Evolutionary conservation across 2,797 vertebrate species (phyloP), one percentile per base, ranked within the genome.

Genomic region (Cossypha dichroa): DNA sequence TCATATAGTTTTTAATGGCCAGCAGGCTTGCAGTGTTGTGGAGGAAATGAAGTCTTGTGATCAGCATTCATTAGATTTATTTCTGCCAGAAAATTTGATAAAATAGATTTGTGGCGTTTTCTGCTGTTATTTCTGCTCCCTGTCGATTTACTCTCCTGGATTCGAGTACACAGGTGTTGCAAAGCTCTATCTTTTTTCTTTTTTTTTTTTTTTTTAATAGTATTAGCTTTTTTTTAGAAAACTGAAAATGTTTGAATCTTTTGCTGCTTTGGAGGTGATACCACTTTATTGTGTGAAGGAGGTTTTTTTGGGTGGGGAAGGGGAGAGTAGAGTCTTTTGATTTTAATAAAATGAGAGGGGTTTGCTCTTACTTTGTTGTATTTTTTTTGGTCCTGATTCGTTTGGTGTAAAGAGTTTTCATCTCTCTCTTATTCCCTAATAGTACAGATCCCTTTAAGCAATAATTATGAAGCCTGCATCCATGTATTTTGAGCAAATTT

Each of bases 231-330:
- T n/a, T 88, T 76, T 55, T 28, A 76, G 43, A 80, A 67, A 72
- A 55, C 14, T 14, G 45, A 43, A 70, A 72, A 25, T 45, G 3
- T 56, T 76, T 48, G 11, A 29, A 49, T 21, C 6, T 51, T 48
- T 94, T 62, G 13, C n/a, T 58, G 11, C n/a, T 75, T 80, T 56
- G 36, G 19, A 46, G 11, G 7, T 52, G 9, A 54, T 88, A 13
- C 3, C 3, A 2, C 12, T 15, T 49, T 59, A 41, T 52, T 63
- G 3, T 6, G 6, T 52, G 13, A 25, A 25, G 22, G 13, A 33
- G 12, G 4, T 0, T 3, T 23, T 60, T 60, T 74, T 33, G 4
- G 1, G 8, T 0, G 14, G 13, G 0, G 2, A 5, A 15, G 7
- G 1, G 14, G 4, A 2, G 10, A 26, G 17, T 29, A 55, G 3